Conservation (phyloP, 2,888 invertebrate genomes). For the Oscheius sp. region DNA sequence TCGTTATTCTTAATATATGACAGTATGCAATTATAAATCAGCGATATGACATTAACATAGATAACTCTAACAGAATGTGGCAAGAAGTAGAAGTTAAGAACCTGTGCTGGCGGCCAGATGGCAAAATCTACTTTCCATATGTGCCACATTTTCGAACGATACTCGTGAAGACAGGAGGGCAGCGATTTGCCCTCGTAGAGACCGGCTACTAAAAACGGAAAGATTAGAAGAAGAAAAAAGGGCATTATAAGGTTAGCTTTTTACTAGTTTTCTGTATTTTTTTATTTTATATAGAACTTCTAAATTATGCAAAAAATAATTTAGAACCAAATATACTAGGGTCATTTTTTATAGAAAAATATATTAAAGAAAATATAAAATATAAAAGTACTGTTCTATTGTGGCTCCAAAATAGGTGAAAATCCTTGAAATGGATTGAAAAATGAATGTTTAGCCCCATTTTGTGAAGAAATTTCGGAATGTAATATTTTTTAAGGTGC, state of each 20-base stretch:
- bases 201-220: constrained; percentile 25
- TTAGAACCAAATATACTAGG: too few species aligned
- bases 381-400: too few species aligned
- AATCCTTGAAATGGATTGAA: too few species aligned
- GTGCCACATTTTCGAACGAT: constrained; percentile 26
- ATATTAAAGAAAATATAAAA: too few species aligned
- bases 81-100: constrained; percentile 88
- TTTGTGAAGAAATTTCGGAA: too few species aligned
- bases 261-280: not conserved
- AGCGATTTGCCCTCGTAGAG: constrained; percentile 27
- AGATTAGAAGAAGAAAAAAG: not conserved
- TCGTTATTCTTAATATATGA: constrained; percentile 77
- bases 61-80: constrained; percentile 84
- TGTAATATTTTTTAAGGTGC: too few species aligned
- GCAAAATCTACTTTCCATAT: constrained; percentile 78
- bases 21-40: constrained; percentile 86
- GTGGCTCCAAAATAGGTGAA: too few species aligned
- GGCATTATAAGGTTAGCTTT: too few species aligned
- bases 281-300: not conserved
- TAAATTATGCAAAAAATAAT: too few species aligned
- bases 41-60: constrained; percentile 85
- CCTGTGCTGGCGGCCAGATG: constrained; percentile 90
- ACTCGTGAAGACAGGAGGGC: constrained; percentile 15
- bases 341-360: too few species aligned
- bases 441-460: too few species aligned